These are phyloP conservation scores for Micropterix aruncella DNA, from an alignment of 2,888 invertebrate genomes.

Conservation along the genomic window DNA sequence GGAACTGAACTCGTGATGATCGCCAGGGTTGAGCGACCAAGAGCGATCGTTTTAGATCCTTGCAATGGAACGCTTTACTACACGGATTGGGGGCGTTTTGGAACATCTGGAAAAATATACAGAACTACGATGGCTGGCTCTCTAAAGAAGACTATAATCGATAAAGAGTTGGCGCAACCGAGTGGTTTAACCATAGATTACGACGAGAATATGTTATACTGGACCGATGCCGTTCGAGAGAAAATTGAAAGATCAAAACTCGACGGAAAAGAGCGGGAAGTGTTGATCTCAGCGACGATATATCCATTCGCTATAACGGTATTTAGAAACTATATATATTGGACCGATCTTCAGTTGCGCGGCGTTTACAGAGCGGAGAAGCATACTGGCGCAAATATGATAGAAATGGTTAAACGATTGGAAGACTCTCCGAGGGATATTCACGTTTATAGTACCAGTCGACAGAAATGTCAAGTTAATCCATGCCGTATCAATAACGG, in stretches of 20 bases:
- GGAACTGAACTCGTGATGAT: constrained; percentile 83
- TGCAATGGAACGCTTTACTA: constrained; percentile 92
- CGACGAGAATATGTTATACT: constrained; percentile 83
- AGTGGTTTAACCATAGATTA: constrained; percentile 94
- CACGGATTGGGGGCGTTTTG: constrained; percentile 92
- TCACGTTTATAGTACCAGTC: constrained; percentile 65
- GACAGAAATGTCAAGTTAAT: constrained; percentile 70
- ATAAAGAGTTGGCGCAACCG: constrained; percentile 84
- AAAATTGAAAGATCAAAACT: constrained; percentile 88
- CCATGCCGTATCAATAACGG: constrained; percentile 87
- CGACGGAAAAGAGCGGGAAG: constrained; percentile 75
- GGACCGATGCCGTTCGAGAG: constrained; percentile 94
- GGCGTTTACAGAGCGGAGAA: constrained; percentile 96
- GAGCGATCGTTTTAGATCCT: constrained; percentile 93
- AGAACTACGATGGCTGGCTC: constrained; percentile 95
- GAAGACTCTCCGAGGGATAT: constrained; percentile 90
- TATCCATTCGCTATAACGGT: constrained; percentile 94
- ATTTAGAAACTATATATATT: constrained; percentile 81
- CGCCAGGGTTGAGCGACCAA: constrained; percentile 79
- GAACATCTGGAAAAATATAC: constrained; percentile 87
- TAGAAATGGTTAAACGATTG: constrained; percentile 84
- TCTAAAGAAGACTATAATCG: constrained; percentile 73
- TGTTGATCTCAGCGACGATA: constrained; percentile 77
- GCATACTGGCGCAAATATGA: constrained; percentile 88
- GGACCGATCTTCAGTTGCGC: constrained; percentile 87